Percentiles rank a stretch among this genome's conserved stretches.
Conservation (phyloP, 1,140 invertebrate genomes). For the Helicoverpa zea region DNA sequence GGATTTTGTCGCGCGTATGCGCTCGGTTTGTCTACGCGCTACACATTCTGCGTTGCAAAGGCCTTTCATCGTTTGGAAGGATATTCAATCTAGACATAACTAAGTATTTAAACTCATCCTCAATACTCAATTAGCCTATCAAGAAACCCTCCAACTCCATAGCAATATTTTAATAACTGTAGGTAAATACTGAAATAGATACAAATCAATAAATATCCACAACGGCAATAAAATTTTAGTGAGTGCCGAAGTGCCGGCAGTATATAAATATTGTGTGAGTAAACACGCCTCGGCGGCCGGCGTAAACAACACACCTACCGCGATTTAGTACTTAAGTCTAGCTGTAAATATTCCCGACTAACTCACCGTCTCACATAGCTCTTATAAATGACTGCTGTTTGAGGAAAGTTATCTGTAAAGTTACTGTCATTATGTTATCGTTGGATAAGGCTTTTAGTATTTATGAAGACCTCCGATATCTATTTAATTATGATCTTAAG, state of each 20-base stretch:
- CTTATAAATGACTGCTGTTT: background rate
- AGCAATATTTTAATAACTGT: slow-evolving; percentile 5
- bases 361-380: background rate
- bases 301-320: slow-evolving; percentile 35
- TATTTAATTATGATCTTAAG: too few species aligned
- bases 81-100: too few species aligned
- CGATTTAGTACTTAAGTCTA: slow-evolving; percentile 43
- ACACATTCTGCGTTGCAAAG: too few species aligned
- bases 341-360: background rate
- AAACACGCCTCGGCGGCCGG: slow-evolving; percentile 21
- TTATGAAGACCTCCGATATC: too few species aligned
- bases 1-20: too few species aligned
- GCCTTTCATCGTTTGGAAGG: too few species aligned
- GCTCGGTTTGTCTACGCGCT: too few species aligned
- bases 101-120: too few species aligned
- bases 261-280: slow-evolving; percentile 35
- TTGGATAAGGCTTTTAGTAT: too few species aligned
- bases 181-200: background rate
- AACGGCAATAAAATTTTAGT: slow-evolving; percentile 31
- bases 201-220: slow-evolving; percentile 14
- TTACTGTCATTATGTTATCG: too few species aligned
- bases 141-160: background rate
- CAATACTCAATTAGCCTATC: background rate
- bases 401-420: too few species aligned
- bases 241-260: background rate